phyloP scores from a whole-genome alignment of 2,797 vertebrate species.

The Coccyzus lansbergi region DNA sequence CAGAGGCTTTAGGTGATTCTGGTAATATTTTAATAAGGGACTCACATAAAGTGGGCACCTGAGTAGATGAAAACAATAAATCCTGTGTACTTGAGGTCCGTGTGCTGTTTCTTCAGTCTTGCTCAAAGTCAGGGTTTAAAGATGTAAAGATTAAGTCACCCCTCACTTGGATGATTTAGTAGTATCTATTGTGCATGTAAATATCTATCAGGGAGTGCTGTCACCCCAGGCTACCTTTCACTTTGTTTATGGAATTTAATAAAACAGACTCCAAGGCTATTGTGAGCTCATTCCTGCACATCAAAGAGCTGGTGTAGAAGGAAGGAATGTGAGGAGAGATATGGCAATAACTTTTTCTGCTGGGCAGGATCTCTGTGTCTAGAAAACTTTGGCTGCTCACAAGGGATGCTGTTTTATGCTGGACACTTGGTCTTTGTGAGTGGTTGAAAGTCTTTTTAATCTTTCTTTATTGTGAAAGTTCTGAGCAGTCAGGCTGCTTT shows the following conservation, averaged over 20 bases:
- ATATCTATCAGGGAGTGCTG: background rate
- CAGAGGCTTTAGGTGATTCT: background rate
- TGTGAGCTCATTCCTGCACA: background rate
- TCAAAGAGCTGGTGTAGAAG: background rate
- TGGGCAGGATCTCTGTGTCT: background rate
- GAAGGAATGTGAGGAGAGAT: background rate
- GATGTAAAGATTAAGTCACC: background rate
- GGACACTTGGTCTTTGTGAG: fast-evolving
- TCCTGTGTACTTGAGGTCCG: background rate
- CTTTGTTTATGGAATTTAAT: slow-evolving; percentile 6
- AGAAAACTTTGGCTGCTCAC: background rate
- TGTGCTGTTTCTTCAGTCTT: background rate
- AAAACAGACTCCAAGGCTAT: background rate
- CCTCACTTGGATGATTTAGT: background rate
- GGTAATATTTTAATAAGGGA: slow-evolving; percentile 22
- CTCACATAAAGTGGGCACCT: background rate
- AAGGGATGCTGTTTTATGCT: fast-evolving
- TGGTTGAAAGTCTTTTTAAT: background rate
- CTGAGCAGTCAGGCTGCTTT: background rate
- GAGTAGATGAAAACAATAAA: slow-evolving; percentile 4
- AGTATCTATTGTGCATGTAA: background rate
- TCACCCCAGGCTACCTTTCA: background rate
- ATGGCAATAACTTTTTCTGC: background rate
- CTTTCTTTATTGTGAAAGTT: background rate
- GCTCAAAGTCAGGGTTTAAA: slow-evolving; percentile 31